These are phyloP conservation scores for Hemicentrotus pulcherrimus DNA, from an alignment of 35 echinoderm and acorn worm species.

Conservation along the genomic window DNA sequence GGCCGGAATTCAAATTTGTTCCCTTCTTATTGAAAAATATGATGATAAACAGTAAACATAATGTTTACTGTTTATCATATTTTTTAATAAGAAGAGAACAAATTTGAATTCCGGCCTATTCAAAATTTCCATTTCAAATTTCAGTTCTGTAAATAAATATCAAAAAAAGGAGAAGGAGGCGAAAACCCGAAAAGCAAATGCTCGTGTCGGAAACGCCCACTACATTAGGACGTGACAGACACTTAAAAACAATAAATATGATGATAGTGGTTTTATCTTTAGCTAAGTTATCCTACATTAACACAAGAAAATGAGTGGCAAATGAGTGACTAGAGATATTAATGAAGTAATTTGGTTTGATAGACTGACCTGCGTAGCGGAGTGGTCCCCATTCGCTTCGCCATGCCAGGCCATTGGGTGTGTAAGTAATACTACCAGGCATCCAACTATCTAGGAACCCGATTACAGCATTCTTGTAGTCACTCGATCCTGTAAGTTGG, in stretches of 20 bases:
- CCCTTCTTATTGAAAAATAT: background rate
- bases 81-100: background rate
- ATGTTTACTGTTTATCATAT: background rate
- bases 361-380: conserved; percentile 69
- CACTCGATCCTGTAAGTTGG: conserved; percentile 5
- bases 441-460: conserved; percentile 66
- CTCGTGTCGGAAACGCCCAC: too few species aligned
- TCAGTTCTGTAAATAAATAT: too few species aligned
- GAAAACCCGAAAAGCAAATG: too few species aligned
- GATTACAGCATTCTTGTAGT: conserved; percentile 36
- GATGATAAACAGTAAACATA: background rate
- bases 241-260: too few species aligned
- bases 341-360: background rate
- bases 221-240: too few species aligned
- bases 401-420: conserved; percentile 73
- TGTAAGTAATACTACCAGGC: conserved; percentile 56
- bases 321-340: too few species aligned
- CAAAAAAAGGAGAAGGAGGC: too few species aligned
- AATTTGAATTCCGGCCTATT: background rate
- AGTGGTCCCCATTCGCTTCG: conserved; percentile 66
- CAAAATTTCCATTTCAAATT: background rate
- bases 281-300: too few species aligned
- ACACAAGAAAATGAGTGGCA: too few species aligned
- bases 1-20: background rate
- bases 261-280: too few species aligned